phyloP scores from a whole-genome alignment of 2,888 invertebrate genomes.

The Apodemia duryi region DNA sequence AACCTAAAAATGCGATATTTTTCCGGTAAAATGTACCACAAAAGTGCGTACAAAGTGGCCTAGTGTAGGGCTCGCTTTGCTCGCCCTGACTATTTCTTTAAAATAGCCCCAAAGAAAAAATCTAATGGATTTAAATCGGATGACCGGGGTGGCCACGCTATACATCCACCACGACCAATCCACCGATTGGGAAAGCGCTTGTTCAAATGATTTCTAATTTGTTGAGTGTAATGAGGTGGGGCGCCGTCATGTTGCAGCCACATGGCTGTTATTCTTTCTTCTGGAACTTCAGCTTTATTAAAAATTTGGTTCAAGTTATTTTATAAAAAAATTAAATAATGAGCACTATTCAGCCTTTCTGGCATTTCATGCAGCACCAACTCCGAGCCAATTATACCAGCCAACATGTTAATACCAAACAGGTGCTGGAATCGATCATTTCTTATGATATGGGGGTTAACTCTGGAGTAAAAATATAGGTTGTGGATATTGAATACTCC shows the following conservation, averaged over 20 bases:
- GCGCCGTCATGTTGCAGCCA: constrained; percentile 9
- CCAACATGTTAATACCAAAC: constrained; percentile 3
- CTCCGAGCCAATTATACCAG: constrained; percentile 1
- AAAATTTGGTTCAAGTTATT: constrained; percentile 4
- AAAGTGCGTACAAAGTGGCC: too few relatives aligned
- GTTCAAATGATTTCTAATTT: not conserved
- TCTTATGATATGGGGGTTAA: constrained; percentile 2
- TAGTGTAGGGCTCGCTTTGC: too few relatives aligned
- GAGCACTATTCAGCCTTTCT: constrained; percentile 3
- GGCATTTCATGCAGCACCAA: constrained; percentile 4
- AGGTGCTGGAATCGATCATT: constrained; percentile 6
- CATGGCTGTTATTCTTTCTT: constrained; percentile 3
- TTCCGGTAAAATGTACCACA: too few relatives aligned
- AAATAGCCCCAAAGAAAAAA: constrained; percentile 10
- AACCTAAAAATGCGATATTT: too few relatives aligned
- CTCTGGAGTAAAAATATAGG: not conserved
- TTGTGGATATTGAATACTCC: constrained; percentile 2
- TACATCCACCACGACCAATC: constrained; percentile 1
- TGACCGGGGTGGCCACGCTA: constrained; percentile 7
- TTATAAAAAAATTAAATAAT: constrained; percentile 7
- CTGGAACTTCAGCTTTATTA: constrained; percentile 1
- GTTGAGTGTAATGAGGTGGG: constrained; percentile 3
- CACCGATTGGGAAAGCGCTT: not conserved
- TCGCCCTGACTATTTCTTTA: not conserved
- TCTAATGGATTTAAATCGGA: constrained; percentile 7